A percentile compares a stretch with the other conserved stretches of the same genome.
These are phyloP conservation scores for Pheosia gnoma DNA, from an alignment of 2,888 invertebrate species.

Conservation along the genomic window DNA sequence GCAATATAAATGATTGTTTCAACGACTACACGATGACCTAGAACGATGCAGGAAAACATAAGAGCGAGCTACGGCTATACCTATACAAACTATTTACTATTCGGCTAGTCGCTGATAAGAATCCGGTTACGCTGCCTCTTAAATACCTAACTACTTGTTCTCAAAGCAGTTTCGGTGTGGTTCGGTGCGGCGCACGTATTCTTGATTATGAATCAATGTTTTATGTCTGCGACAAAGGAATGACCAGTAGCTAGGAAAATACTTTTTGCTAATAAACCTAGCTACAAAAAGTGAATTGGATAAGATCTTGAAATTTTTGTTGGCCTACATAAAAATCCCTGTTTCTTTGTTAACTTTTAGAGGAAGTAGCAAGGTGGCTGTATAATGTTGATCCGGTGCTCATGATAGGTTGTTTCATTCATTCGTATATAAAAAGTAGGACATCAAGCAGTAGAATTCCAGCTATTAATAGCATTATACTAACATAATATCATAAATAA, in stretches of 20 bases:
- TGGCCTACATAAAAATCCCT: too few species aligned
- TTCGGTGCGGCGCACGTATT: not conserved
- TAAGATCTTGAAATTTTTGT: too few species aligned
- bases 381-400: too few species aligned
- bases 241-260: too few species aligned
- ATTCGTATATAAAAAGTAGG: too few species aligned
- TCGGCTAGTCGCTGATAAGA: slow-evolving; percentile 1
- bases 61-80: not conserved
- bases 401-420: too few species aligned
- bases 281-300: too few species aligned
- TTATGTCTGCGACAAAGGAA: not conserved
- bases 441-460: too few species aligned
- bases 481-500: too few species aligned
- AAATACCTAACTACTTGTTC: not conserved
- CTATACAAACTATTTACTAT: slow-evolving; percentile 1
- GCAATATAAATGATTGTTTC: slow-evolving; percentile 6
- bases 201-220: not conserved
- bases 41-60: slow-evolving; percentile 5
- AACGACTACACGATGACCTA: slow-evolving; percentile 8
- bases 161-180: slow-evolving; percentile 2
- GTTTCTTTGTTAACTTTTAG: too few species aligned
- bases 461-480: too few species aligned
- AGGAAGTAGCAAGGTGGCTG: too few species aligned
- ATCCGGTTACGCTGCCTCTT: slow-evolving; percentile 6
- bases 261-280: not conserved